Base-by-base conservation (phyloP, 1,140 invertebrate genomes). In the Riptortus pedestris region DNA sequence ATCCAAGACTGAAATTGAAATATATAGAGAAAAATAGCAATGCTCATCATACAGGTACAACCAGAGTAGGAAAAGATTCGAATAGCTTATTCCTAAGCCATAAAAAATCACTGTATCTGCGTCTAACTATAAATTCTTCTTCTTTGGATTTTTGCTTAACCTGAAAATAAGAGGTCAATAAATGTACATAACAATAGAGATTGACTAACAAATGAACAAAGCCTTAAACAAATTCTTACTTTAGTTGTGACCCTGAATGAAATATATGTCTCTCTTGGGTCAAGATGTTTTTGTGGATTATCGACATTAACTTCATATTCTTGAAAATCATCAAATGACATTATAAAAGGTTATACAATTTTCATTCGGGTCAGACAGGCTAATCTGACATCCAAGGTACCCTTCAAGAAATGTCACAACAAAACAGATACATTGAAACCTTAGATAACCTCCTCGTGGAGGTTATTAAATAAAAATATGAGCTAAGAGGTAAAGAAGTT, bases 211-310 rank as follows among this genome's bases (percentile, higher is more conserved):
- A n/a, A n/a, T n/a, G n/a, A n/a, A n/a, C n/a, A n/a, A n/a, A n/a
- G n/a, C n/a, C n/a, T n/a, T n/a, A n/a, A n/a, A n/a, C 55, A 24
- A n/a, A 22, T n/a, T 45, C 31, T 66, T 67, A 69, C 67, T 52
- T 66, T 68, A 1, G 85, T 85, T 16, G 80, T 81, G 26, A 88
- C 79, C 48, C 84, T 76, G 69, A 87, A 88, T 43, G 85, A 85
- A 52, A 88, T 85, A 69, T 83, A 88, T 1, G 85, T 86, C 72
- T 88, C 86, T 67, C 87, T 77, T 0, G 85, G 84, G 67, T 85
- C 84, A 18, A 85, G 77, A 74, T 87, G 84, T 72, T 87, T 88
- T 67, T 88, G 85, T n/a, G 86, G 86, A 76, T 85, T 85, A 67
- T 88, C 86, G 20, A 88, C 84, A 73, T 81, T 78, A 0, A 87